Base-by-base conservation (phyloP, 1,140 invertebrate species). In the Zeugodacus cucurbitae region DNA sequence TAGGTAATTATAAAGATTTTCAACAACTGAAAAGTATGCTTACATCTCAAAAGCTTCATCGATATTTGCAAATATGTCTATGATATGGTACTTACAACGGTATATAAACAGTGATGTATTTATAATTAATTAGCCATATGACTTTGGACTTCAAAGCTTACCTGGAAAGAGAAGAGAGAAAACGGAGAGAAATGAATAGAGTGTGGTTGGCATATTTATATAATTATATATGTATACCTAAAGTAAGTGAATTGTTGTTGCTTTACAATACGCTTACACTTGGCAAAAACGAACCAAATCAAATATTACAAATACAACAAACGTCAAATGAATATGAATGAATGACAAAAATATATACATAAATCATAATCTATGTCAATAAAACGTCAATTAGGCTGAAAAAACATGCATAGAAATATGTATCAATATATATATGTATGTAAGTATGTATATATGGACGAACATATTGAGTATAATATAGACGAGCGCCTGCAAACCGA, bases 311-410 rank as follows among this genome's bases (percentile, higher is more conserved):
- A 44, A 82, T 48, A 10, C 74, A 82, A 48, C 41, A 48, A 82
- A 82, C 29, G 74, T 29, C 74, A 82, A 82, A 48, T 74, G 26
- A 82, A 82, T 48, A n/a, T 82, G 37, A 82, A 82, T 54, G 22
- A 82, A 48, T 70, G 67, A 70, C 44, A 82, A 82, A 78, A 82
- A 54, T 82, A 82, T 54, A 82, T 82, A 82, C 44, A 82, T 82
- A 82, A 82, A 82, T 82, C 74, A 82, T 48, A 82, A 82, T 48
- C 37, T 82, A 29, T 82, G 74, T 82, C 74, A 82, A 82, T 82
- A 82, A 82, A 48, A 82, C 74, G 41, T 82, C 41, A 82, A 82
- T 82, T 82, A 82, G 41, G n/a, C 74, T 54, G 48, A n/a, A 82
- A 82, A 82, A 82, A 48, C 20, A 37, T 22, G 37, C 37, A 78